Evolutionary conservation across 2,888 invertebrate species (phyloP), one percentile per base, ranked within the genome.

Genomic region (Zonitis immaculata): DNA sequence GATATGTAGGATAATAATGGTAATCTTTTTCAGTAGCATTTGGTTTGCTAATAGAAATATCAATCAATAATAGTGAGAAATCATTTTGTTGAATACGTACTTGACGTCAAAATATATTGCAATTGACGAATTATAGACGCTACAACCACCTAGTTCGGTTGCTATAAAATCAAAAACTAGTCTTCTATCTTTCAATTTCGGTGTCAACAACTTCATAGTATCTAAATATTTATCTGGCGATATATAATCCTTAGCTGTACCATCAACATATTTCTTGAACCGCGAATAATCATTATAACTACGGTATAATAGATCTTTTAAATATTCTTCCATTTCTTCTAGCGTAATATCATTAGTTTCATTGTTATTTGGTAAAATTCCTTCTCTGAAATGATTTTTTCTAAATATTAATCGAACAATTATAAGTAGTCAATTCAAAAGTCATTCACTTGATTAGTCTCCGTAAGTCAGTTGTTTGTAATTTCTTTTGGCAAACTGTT

Each of bases 401-500:
- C n/a, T n/a, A n/a, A n/a, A n/a, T n/a, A n/a, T n/a, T n/a, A n/a
- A n/a, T n/a, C n/a, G n/a, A n/a, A n/a, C n/a, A n/a, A n/a, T n/a
- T n/a, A n/a, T n/a, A n/a, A n/a, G 5, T 43, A 9, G 9, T 12
- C 2, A 22, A 6, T 8, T 22, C 9, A 3, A 1, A 12, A n/a
- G n/a, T 1, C 18, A 11, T 45, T 27, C n/a, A 27, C 45, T 45
- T 16, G 6, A 22, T 42, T 20, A 12, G 6, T 3, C 18, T 22
- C 8, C 32, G n/a, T 39, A 12, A 20, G 30, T 20, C 27, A n/a
- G n/a, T 12, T 12, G 6, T 1, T 1, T n/a, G 6, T 14, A 14
- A 6, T 47, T 2, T 18, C 22, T 26, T 55, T 7, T 63, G 54
- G 22, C 77, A 76, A 11, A 76, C 25, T 6, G 74, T 68, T 7